These are phyloP conservation scores for Saccostrea echinata DNA, from an alignment of 1,140 invertebrate genomes.

Conservation along the genomic window DNA sequence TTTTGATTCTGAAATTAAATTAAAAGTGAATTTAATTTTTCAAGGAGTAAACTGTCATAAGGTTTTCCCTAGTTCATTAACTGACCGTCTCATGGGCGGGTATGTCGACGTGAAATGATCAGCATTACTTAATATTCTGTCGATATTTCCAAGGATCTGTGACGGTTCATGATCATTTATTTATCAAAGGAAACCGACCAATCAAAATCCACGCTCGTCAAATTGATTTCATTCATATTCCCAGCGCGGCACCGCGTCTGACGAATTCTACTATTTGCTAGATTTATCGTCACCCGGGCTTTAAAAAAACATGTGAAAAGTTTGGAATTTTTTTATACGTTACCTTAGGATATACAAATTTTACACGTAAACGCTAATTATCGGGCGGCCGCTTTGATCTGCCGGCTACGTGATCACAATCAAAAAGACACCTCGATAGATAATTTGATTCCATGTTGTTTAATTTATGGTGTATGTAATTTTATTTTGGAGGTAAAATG, in stretches of 20 bases:
- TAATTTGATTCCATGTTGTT: background rate
- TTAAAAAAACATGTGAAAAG: background rate
- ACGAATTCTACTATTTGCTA: background rate
- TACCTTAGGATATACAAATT: slow-evolving; percentile 12
- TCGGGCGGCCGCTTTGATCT: slow-evolving; percentile 11
- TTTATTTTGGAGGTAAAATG: slow-evolving; percentile 26
- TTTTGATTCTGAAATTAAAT: slow-evolving; percentile 18
- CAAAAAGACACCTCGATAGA: background rate
- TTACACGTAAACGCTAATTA: background rate
- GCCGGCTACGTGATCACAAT: background rate
- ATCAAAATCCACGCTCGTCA: slow-evolving; percentile 20
- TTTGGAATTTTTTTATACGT: background rate
- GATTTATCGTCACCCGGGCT: background rate
- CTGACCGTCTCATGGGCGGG: background rate
- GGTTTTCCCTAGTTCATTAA: background rate
- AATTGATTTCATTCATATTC: slow-evolving; percentile 29
- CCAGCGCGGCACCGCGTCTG: background rate
- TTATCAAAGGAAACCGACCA: slow-evolving; percentile 8
- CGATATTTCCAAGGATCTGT: slow-evolving; percentile 13
- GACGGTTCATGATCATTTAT: slow-evolving; percentile 18
- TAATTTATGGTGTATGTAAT: slow-evolving; percentile 17
- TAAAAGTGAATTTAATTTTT: background rate
- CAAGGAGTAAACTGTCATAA: background rate
- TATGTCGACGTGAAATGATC: background rate
- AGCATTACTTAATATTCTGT: background rate